phyloP scores from a whole-genome alignment of 2,113 vertebrate species.

The Erpornis zantholeuca region DNA sequence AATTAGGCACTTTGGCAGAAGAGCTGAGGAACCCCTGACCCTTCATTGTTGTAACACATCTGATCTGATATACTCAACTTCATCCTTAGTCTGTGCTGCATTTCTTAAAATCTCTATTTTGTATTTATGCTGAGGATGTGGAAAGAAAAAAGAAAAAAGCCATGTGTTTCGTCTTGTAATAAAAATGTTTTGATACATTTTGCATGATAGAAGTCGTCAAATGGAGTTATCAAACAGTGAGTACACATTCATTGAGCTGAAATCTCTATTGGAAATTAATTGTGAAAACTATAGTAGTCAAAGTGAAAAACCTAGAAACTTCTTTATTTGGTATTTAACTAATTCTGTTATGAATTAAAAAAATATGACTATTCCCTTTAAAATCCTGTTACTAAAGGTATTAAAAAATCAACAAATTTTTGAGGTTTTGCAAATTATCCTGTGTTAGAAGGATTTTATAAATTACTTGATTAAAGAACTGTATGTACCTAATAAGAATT shows the following conservation, averaged over 20 bases:
- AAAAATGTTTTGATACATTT: not conserved
- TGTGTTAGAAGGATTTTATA: not conserved
- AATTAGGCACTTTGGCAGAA: not conserved
- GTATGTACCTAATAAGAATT: not conserved
- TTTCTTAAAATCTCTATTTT: not conserved
- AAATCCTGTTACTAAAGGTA: not conserved
- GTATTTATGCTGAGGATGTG: not conserved
- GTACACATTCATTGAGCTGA: not conserved
- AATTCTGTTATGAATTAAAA: not conserved
- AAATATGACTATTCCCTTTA: not conserved
- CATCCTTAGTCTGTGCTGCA: not conserved
- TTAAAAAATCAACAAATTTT: not conserved
- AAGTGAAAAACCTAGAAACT: not conserved
- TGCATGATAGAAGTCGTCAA: not conserved
- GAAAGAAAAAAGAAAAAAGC: not conserved
- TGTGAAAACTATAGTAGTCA: not conserved
- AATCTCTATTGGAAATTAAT: not conserved
- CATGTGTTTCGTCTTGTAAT: not conserved
- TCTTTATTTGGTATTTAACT: not conserved
- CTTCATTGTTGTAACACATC: not conserved
- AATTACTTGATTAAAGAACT: not conserved
- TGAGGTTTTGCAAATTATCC: not conserved
- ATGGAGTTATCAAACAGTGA: not conserved
- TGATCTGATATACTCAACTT: not conserved
- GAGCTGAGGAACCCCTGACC: not conserved